A percentile compares a stretch with the other conserved stretches of the same genome.
Evolutionary conservation across 2,888 invertebrate species (phyloP).

Genomic region (Callosobruchus maculatus): DNA sequence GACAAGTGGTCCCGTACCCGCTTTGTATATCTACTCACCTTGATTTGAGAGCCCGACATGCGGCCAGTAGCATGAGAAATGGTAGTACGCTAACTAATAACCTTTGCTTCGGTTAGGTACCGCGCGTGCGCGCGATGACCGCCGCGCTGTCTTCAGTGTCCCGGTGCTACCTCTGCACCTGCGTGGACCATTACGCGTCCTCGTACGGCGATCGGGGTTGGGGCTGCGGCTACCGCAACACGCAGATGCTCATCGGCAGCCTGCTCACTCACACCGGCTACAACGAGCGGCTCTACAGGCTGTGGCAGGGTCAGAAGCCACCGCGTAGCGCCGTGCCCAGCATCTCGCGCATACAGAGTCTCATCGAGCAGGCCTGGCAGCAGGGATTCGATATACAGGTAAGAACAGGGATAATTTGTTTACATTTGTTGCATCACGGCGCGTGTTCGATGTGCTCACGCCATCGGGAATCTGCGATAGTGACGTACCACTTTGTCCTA

Average conservation of each 20-base stretch:
- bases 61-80: too few relatives aligned
- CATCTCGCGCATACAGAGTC: conserved; percentile 76
- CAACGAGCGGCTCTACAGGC: conserved; percentile 56
- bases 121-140: conserved; percentile 52
- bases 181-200: conserved; percentile 82
- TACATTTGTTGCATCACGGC: too few relatives aligned
- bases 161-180: conserved; percentile 71
- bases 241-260: conserved; percentile 88
- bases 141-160: conserved; percentile 60
- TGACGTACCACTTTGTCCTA: too few relatives aligned
- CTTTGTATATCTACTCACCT: too few relatives aligned
- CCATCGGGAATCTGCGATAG: too few relatives aligned
- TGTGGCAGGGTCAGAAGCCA: conserved; percentile 50
- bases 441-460: too few relatives aligned
- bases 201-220: conserved; percentile 88
- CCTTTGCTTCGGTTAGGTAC: conserved; percentile 40
- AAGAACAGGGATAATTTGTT: background rate
- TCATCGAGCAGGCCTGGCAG: conserved; percentile 81
- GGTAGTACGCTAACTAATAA: too few relatives aligned
- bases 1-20: background rate
- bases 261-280: conserved; percentile 68
- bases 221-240: conserved; percentile 90
- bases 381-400: conserved; percentile 78
- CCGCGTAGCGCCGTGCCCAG: conserved; percentile 74
- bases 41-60: too few relatives aligned